These are phyloP conservation scores for Oryzias celebensis DNA, from an alignment of 2,113 vertebrate species.

Conservation along the genomic window DNA sequence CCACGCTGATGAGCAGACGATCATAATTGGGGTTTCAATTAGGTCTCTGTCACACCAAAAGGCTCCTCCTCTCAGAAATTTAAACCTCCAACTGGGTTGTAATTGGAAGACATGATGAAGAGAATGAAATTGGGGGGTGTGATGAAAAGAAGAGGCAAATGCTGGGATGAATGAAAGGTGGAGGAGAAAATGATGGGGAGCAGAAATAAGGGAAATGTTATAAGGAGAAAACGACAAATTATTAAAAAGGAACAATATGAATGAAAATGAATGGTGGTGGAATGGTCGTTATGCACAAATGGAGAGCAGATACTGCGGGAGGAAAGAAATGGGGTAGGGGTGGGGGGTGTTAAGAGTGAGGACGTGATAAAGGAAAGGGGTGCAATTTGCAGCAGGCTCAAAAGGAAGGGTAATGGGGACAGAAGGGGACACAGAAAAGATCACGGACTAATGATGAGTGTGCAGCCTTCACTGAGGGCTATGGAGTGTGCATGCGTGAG, in stretches of 20 bases:
- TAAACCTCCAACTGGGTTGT: slow-evolving; percentile 51
- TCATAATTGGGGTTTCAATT: slow-evolving; percentile 63
- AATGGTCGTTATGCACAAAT: slow-evolving; percentile 10
- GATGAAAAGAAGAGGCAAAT: slow-evolving; percentile 8
- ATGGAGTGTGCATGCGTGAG: slow-evolving; percentile 12
- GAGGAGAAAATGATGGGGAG: background rate
- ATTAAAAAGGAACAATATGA: slow-evolving; percentile 3
- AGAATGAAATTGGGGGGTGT: background rate
- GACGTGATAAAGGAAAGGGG: slow-evolving; percentile 26
- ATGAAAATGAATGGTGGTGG: slow-evolving; percentile 5
- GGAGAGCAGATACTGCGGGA: slow-evolving; percentile 14
- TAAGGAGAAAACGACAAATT: slow-evolving; percentile 5
- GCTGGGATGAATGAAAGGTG: slow-evolving; percentile 11
- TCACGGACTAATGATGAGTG: slow-evolving; percentile 64
- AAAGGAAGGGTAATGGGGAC: slow-evolving; percentile 40
- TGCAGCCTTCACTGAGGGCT: slow-evolving; percentile 15
- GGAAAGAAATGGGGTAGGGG: slow-evolving; percentile 5
- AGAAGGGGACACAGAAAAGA: slow-evolving; percentile 51
- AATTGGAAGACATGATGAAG: slow-evolving; percentile 37
- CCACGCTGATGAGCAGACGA: slow-evolving; percentile 31
- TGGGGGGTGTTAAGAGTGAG: slow-evolving; percentile 17
- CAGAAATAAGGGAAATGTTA: slow-evolving; percentile 21
- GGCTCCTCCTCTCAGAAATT: slow-evolving; percentile 49
- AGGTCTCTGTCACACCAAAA: slow-evolving; percentile 30
- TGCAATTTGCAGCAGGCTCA: slow-evolving; percentile 45